These are phyloP conservation scores for Nothoprocta perdicaria DNA, from an alignment of 2,113 vertebrate genomes.

Conservation along the genomic window DNA sequence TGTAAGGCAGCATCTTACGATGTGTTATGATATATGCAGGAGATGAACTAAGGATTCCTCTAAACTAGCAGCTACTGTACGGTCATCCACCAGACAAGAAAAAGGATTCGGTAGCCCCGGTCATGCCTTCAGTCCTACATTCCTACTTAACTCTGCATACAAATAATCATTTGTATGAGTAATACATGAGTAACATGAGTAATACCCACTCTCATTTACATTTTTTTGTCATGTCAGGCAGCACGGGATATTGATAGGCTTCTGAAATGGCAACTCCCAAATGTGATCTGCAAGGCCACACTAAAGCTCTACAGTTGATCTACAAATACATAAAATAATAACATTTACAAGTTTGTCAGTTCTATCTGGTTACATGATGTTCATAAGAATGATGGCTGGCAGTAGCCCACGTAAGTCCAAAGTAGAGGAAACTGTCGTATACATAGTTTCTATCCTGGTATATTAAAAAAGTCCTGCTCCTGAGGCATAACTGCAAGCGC, in stretches of 20 bases:
- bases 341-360: background rate
- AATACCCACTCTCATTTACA: background rate
- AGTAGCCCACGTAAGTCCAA: background rate
- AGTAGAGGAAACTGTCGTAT: background rate
- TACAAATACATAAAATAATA: background rate
- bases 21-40: background rate
- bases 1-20: background rate
- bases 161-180: background rate
- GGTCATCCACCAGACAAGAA: background rate
- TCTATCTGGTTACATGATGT: background rate
- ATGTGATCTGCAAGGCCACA: background rate
- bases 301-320: background rate
- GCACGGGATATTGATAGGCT: background rate
- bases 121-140: background rate
- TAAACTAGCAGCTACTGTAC: background rate
- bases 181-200: too few species aligned
- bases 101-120: background rate
- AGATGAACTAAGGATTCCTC: background rate
- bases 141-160: fast-evolving
- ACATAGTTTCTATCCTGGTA: background rate
- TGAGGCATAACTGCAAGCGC: background rate
- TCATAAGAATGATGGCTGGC: background rate
- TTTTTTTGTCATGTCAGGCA: background rate
- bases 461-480: background rate
- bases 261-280: background rate